A percentile compares a stretch with the other conserved stretches of the same genome.
These are phyloP conservation scores for Lacerta bilineata DNA, from an alignment of 2,797 vertebrate genomes.

Conservation along the genomic window DNA sequence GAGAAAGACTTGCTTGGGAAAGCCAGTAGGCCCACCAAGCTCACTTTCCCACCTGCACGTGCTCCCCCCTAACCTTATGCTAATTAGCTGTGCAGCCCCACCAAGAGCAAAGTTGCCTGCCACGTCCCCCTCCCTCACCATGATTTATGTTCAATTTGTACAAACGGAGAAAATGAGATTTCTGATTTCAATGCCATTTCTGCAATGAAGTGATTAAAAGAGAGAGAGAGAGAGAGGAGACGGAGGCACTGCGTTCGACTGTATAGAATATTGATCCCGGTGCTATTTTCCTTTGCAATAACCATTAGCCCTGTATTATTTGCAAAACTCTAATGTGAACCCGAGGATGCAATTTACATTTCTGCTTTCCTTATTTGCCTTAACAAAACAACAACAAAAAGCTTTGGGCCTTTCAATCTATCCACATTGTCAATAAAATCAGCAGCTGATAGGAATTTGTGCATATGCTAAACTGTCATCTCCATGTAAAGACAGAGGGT, in stretches of 20 bases:
- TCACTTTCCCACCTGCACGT: conserved; percentile 19
- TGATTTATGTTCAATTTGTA: conserved; percentile 95
- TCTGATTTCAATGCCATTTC: conserved; percentile 95
- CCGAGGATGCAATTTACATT: conserved; percentile 86
- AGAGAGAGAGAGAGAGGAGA: conserved; percentile 81
- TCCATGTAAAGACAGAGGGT: conserved; percentile 77
- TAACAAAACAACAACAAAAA: conserved; percentile 85
- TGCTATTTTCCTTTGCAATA: conserved; percentile 98
- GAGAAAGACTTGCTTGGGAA: conserved; percentile 19
- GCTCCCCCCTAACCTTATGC: conserved; percentile 71
- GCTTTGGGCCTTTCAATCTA: conserved; percentile 83
- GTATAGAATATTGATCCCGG: conserved; percentile 96
- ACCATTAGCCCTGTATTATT: conserved; percentile 92
- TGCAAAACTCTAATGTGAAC: conserved; percentile 86
- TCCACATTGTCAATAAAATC: conserved; percentile 85
- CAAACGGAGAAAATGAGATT: conserved; percentile 92
- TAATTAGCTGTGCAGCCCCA: conserved; percentile 92
- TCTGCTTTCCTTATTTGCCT: conserved; percentile 85
- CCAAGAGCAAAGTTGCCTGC: conserved; percentile 82
- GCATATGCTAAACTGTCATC: conserved; percentile 81
- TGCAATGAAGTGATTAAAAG: conserved; percentile 96
- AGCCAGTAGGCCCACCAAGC: conserved; percentile 39
- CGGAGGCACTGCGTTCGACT: conserved; percentile 93
- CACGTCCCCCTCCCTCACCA: conserved; percentile 85
- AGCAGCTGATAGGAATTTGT: conserved; percentile 80